Evolutionary conservation across 2,113 vertebrate genomes (phyloP).

Genomic region (Beaufortia kweichowensis): DNA sequence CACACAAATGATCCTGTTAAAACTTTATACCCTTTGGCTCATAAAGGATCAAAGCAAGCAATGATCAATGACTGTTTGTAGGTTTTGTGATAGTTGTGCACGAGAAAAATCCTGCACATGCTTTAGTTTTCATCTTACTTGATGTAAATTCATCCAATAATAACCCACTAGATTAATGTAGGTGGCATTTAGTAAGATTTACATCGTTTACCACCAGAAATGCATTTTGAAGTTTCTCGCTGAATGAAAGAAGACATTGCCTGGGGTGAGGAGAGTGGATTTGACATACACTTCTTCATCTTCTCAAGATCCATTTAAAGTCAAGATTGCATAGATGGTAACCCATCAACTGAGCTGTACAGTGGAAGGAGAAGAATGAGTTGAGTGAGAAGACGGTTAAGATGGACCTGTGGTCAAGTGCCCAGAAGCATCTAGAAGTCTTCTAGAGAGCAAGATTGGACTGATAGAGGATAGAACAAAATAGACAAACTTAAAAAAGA

Average conservation of each 20-base stretch:
- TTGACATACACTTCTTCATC: slow-evolving; percentile 66
- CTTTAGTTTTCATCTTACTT: too few species aligned
- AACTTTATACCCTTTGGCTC: too few species aligned
- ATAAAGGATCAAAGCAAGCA: too few species aligned
- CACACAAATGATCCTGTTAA: too few species aligned
- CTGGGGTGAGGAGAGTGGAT: slow-evolving; percentile 42
- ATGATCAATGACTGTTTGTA: too few species aligned
- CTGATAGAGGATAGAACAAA: slow-evolving; percentile 19
- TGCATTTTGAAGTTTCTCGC: slow-evolving; percentile 45
- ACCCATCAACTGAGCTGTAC: slow-evolving; percentile 63
- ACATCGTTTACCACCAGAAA: not conserved
- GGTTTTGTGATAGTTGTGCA: too few species aligned
- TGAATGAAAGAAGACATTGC: slow-evolving; percentile 51
- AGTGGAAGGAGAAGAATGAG: slow-evolving; percentile 58
- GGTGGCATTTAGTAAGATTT: not conserved
- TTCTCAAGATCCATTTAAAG: slow-evolving; percentile 64
- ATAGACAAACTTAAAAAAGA: not conserved
- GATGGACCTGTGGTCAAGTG: slow-evolving; percentile 60
- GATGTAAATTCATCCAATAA: not conserved
- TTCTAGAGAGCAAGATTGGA: slow-evolving; percentile 15
- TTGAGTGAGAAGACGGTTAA: slow-evolving; percentile 48
- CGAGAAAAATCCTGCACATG: too few species aligned
- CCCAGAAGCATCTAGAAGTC: slow-evolving; percentile 57
- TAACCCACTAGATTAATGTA: not conserved
- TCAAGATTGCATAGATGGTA: slow-evolving; percentile 63